phyloP scores from a whole-genome alignment of 2,888 invertebrate genomes.

The Trilocha varians region DNA sequence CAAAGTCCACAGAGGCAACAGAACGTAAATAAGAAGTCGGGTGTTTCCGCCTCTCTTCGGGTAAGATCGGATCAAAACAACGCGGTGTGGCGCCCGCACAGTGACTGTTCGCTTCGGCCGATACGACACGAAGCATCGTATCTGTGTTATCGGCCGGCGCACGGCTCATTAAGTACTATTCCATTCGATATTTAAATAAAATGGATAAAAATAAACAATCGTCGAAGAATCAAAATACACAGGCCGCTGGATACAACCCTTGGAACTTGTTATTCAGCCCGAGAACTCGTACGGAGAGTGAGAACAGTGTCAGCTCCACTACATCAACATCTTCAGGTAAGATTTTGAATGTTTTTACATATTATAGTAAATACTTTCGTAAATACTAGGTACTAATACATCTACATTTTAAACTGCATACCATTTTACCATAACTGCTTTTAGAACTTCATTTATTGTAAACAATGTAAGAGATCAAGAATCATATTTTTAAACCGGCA shows the following conservation, averaged over 20 bases:
- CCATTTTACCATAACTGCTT: no score
- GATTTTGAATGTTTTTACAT: slow-evolving; percentile 11
- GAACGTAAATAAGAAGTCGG: slow-evolving; percentile 43
- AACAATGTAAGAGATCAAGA: no score
- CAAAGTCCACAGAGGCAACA: slow-evolving; percentile 50
- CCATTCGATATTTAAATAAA: background rate
- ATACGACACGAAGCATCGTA: slow-evolving; percentile 24
- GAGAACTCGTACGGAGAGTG: slow-evolving; percentile 57
- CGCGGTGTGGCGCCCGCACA: slow-evolving; percentile 17
- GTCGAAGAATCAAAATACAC: slow-evolving; percentile 34
- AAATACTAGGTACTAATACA: no score
- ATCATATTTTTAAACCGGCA: no score
- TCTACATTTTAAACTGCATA: no score
- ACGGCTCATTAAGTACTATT: slow-evolving; percentile 18
- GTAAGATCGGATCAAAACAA: slow-evolving; percentile 55
- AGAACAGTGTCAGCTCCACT: slow-evolving; percentile 51
- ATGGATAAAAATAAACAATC: slow-evolving; percentile 50
- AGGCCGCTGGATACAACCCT: slow-evolving; percentile 42
- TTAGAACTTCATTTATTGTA: no score
- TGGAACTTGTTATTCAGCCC: slow-evolving; percentile 59
- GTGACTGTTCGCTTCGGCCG: slow-evolving; percentile 27
- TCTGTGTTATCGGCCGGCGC: slow-evolving; percentile 40
- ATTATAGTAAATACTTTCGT: no score
- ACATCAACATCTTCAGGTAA: slow-evolving; percentile 48
- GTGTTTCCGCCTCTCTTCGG: slow-evolving; percentile 46